Evolutionary conservation across 1,140 invertebrate genomes (phyloP).

Genomic region (Belonocnema kinseyi): DNA sequence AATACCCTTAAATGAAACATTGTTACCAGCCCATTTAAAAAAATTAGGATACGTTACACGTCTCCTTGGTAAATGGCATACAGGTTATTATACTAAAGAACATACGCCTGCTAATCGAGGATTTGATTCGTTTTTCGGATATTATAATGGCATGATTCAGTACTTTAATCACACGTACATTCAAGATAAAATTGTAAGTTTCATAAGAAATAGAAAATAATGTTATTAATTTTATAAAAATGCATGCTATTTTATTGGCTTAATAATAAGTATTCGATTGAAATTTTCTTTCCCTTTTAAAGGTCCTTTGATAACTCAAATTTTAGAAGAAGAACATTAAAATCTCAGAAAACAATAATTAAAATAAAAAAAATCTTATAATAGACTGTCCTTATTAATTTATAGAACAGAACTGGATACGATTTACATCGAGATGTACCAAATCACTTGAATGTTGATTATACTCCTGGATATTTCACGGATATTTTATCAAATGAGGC

Average conservation of each 20-base stretch:
- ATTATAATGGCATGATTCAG: slow-evolving; percentile 79
- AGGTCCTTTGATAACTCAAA: background rate
- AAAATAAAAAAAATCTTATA: background rate
- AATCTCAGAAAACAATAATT: no score
- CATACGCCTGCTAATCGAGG: slow-evolving; percentile 79
- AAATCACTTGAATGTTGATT: slow-evolving; percentile 54
- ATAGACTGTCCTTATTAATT: background rate
- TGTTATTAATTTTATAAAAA: background rate
- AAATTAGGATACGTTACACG: slow-evolving; percentile 64
- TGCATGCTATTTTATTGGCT: background rate
- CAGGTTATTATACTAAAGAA: slow-evolving; percentile 65
- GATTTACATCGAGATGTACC: slow-evolving; percentile 74
- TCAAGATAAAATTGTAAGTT: slow-evolving; percentile 65
- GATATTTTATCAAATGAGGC: slow-evolving; percentile 78
- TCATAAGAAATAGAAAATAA: slow-evolving; percentile 5
- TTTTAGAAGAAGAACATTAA: no score
- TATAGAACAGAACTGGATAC: slow-evolving; percentile 68
- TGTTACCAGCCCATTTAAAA: slow-evolving; percentile 78
- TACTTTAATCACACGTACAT: slow-evolving; percentile 75
- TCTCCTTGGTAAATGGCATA: slow-evolving; percentile 74
- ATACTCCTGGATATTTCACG: slow-evolving; percentile 74
- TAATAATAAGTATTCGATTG: background rate
- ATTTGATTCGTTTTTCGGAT: slow-evolving; percentile 81
- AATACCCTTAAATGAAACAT: slow-evolving; percentile 76
- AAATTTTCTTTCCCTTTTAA: background rate